Evolutionary conservation across 1,140 invertebrate genomes (phyloP), one percentile per base, ranked within the genome.

Genomic region (Drosophila fuyamai): DNA sequence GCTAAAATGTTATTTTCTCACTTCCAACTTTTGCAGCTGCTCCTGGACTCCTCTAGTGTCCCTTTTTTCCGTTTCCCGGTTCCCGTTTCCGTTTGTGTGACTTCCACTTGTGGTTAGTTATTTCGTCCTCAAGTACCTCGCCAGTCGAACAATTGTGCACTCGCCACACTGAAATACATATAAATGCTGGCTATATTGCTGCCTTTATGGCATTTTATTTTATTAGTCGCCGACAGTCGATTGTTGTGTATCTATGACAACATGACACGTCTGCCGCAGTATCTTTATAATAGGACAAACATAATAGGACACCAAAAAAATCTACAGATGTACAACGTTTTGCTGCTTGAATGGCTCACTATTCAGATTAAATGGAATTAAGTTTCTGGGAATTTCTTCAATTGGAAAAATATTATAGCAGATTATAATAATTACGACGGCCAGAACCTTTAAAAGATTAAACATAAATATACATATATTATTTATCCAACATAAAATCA

Each of bases 1-100:
- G 82, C 81, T 70, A 59, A 85, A 85, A 85, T 86, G 82, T 86
- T 86, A 81, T 85, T 85, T 84, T 85, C 81, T 76, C 81, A 81
- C 81, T 84, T 84, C 36, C 77, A 60, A 55, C 73, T 73, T 73
- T 67, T 82, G 66, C 76, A 75, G 73, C 63, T 63, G 53, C 36
- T 41, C n/a, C 53, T 46, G 14, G 6, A 7, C 23, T 29, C 36
- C 18, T 70, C 43, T 48, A 35, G 56, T 51, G 40, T 16, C 10
- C 14, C 46, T 16, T 2, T 2, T 1, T 5, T 5, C 18, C 9
- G 38, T 27, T 12, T 27, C 23, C 16, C 3, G 23, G 10, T 18
- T 29, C 53, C 36, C 61, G 59, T 47, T 59, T 60, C 38, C 51
- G 56, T 70, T 61, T 85, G 38, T 86, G 43, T 79, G 66, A 27